Evolutionary conservation across 2,113 vertebrate genomes (phyloP), one percentile per base, ranked within the genome.

Genomic region (Cettia cetti): DNA sequence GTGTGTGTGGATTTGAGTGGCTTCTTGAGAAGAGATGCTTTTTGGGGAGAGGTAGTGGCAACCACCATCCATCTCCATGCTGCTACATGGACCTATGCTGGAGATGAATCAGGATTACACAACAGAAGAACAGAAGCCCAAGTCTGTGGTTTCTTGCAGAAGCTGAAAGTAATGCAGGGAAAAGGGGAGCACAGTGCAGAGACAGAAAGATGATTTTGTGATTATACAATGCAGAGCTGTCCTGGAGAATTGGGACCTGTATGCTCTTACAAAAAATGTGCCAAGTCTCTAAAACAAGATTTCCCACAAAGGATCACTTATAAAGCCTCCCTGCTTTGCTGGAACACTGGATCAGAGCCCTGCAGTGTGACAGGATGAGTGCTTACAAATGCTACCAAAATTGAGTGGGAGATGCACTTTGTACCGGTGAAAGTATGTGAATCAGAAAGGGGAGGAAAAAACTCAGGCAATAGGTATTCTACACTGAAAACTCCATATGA

Each of bases 341-440:
- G 37, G n/a, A 49, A 53, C 61, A 37, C 40, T 66, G 44, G 17
- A 74, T 76, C 49, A 64, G 15, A 82, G 39, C 35, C 47, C 31
- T 47, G 37, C 15, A 52, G 44, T 39, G 53, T 27, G 49, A 59
- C 35, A 78, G 5, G 6, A 50, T 52, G 15, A 79, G 13, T 24
- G 35, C 40, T 86, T 68, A 30, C 30, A 87, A 64, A 86, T 49
- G 49, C 44, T 68, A 64, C 19, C 31, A 31, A 92, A 82, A 28
- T 2, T 31, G 33, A 86, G 33, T 0, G 0, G 17, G 17, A 87
- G 26, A 9, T 71, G 47, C 1, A 2, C 28, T 47, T 45, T 30
- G 12, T 30, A 66, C 31, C 75, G 35, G 35, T 54, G 49, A 88
- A 90, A 75, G 82, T 12, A 61, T 2, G 22, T 0, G 4, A 84